A percentile compares a stretch with the other conserved stretches of the same genome.
These are phyloP conservation scores for Lasioglossum lativentre DNA, from an alignment of 2,888 invertebrate genomes.

Conservation along the genomic window DNA sequence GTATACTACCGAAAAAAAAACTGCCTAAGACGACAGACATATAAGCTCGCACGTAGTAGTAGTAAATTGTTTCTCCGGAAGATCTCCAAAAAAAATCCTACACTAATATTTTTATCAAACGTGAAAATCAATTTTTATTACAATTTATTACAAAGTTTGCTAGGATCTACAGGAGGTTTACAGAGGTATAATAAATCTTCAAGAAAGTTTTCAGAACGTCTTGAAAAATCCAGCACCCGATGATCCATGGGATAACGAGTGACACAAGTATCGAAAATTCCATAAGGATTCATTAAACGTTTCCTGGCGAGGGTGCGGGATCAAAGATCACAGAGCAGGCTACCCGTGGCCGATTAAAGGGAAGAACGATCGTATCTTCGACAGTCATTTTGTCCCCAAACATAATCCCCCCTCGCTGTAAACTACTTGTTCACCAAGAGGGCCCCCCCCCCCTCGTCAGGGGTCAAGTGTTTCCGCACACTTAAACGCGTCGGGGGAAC, in stretches of 20 bases:
- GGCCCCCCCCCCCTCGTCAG: slow-evolving; percentile 36
- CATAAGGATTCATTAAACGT: slow-evolving; percentile 48
- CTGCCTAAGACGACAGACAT: background rate
- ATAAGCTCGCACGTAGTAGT: too few relatives aligned
- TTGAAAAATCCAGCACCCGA: background rate
- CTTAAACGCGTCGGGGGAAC: slow-evolving; percentile 68
- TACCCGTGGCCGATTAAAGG: slow-evolving; percentile 60
- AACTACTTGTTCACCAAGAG: slow-evolving; percentile 53
- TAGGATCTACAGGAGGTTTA: too few relatives aligned
- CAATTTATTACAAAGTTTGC: too few relatives aligned
- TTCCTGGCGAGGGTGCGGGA: slow-evolving; percentile 35
- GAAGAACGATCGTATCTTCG: slow-evolving; percentile 65
- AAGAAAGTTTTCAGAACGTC: too few relatives aligned
- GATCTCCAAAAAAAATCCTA: too few relatives aligned
- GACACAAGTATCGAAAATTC: slow-evolving; percentile 40
- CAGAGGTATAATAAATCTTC: too few relatives aligned
- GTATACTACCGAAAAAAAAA: background rate
- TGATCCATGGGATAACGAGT: slow-evolving; percentile 31
- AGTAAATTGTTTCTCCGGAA: too few relatives aligned
- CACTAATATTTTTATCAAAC: too few relatives aligned
- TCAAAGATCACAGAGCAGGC: slow-evolving; percentile 46
- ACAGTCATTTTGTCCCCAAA: slow-evolving; percentile 67
- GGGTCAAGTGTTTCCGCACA: slow-evolving; percentile 78
- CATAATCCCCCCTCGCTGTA: slow-evolving; percentile 63
- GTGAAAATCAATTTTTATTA: too few relatives aligned